phyloP scores from a whole-genome alignment of 2,888 invertebrate species.

The Caenorhabditis doughertyi region DNA sequence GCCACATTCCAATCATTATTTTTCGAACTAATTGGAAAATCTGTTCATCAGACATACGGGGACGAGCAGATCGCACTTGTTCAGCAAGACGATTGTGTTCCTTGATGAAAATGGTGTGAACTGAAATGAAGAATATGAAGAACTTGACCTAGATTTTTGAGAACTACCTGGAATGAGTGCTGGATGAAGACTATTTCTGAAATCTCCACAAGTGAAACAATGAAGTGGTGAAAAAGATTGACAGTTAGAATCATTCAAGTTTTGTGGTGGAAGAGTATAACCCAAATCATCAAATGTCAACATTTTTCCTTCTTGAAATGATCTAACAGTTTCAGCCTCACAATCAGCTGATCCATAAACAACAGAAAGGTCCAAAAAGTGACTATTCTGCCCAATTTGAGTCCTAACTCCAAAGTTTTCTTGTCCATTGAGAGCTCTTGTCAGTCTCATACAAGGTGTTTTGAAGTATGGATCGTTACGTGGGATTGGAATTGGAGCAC shows the following conservation, averaged over 20 bases:
- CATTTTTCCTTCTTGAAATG: conserved; percentile 84
- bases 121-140: no score
- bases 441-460: conserved; percentile 90
- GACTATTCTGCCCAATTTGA: conserved; percentile 87
- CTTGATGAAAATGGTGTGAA: conserved; percentile 75
- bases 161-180: conserved; percentile 65
- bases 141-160: no score
- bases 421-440: conserved; percentile 94
- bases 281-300: conserved; percentile 57
- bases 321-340: conserved; percentile 89
- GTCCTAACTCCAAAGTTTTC: conserved; percentile 86
- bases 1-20: conserved; percentile 85
- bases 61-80: conserved; percentile 52
- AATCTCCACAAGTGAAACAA: conserved; percentile 74
- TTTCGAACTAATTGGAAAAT: conserved; percentile 80
- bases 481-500: conserved; percentile 91
- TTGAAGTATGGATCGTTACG: conserved; percentile 64
- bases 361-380: conserved; percentile 88
- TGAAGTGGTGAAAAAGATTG: conserved; percentile 66
- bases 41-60: conserved; percentile 64
- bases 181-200: conserved; percentile 75
- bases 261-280: conserved; percentile 69
- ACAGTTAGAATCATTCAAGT: conserved; percentile 66
- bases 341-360: conserved; percentile 93
- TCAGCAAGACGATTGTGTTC: conserved; percentile 78